Base-by-base conservation (phyloP, 2,888 invertebrate species). In the Phlogophora meticulosa region DNA sequence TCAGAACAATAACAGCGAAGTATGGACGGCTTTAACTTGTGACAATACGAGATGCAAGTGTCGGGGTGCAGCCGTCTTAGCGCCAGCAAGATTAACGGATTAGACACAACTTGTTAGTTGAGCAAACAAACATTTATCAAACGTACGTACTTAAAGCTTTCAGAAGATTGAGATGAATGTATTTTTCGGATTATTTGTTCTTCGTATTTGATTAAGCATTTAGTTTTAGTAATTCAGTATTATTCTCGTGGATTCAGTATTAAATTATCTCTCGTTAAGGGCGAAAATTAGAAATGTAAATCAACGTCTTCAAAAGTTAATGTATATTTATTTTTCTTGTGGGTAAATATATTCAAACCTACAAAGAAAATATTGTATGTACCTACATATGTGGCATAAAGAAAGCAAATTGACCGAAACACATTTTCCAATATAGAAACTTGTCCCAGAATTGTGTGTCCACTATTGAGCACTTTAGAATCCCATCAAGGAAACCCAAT, bases 11-110 rank as follows among this genome's bases (percentile, higher is more conserved):
- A 79, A 80, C 59, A 62, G 64, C 62, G 52, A 79, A 81, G 72
- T 79, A 80, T 64, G 64, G 62, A 70, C 57, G 64, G 72, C 78
- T 75, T 72, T 78, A 75, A 69, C 61, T 78, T 65, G 45, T 61
- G 75, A 81, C 80, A 81, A 75, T 81, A 65, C 58, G 62, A 75
- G 72, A 72, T 81, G 81, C 80, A 80, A 81, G 71, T 75, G 61
- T 79, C 72, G 46, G 51, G 24, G 64, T 68, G 78, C 78, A 72
- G 64, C 63, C 63, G 53, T 53, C 75, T 80, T 66, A 70, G 48
- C 65, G 32, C 67, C 51, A 38, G 59, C 60, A 20, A 80, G 80
- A 81, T 81, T 80, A 81, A 71, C 55, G 68, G 78, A 81, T 80
- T 78, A 78, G 60, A 56, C 66, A 43, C 59, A 68, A 76, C 49